These are phyloP conservation scores for Liopterus haemorrhoidalis DNA, from an alignment of 2,888 invertebrate genomes.

Conservation along the genomic window DNA sequence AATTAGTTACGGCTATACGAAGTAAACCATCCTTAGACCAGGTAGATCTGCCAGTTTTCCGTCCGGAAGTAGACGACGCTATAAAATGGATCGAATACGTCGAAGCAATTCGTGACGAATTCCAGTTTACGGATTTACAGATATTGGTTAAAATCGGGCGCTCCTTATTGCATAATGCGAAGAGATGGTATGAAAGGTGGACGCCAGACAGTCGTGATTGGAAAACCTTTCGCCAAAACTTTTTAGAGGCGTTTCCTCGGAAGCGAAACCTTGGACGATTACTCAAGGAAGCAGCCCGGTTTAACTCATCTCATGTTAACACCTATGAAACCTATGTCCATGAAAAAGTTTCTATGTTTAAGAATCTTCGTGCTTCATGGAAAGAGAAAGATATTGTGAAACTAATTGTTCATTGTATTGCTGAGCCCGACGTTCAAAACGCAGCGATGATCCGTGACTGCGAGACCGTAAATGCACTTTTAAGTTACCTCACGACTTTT, in stretches of 20 bases:
- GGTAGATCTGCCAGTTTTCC: constrained; percentile 23
- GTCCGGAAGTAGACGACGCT: constrained; percentile 23
- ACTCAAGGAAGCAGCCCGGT: constrained; percentile 4
- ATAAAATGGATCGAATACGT: constrained; percentile 16
- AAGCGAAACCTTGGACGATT: constrained; percentile 8
- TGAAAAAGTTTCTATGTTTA: constrained; percentile 5
- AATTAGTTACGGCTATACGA: too few species aligned
- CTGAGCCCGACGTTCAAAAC: constrained; percentile 1
- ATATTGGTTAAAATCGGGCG: too few species aligned
- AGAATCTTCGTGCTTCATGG: constrained; percentile 11
- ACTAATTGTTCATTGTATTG: constrained; percentile 1
- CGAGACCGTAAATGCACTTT: neutral
- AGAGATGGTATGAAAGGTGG: constrained; percentile 8
- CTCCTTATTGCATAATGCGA: too few species aligned
- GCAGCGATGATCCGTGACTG: constrained; percentile 8
- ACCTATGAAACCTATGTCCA: constrained; percentile 9
- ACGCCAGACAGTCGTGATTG: constrained; percentile 3
- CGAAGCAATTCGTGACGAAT: constrained; percentile 5
- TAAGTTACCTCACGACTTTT: constrained; percentile 7
- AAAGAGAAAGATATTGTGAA: constrained; percentile 4
- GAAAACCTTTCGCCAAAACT: constrained; percentile 6
- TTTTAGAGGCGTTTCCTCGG: constrained; percentile 4
- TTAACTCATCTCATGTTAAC: constrained; percentile 2
- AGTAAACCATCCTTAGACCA: too few species aligned
- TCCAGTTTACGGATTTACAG: constrained; percentile 1